Percentiles rank a stretch among this genome's conserved stretches.
Evolutionary conservation across 2,113 vertebrate genomes (phyloP).

Genomic region (Thinocorus orbignyianus): DNA sequence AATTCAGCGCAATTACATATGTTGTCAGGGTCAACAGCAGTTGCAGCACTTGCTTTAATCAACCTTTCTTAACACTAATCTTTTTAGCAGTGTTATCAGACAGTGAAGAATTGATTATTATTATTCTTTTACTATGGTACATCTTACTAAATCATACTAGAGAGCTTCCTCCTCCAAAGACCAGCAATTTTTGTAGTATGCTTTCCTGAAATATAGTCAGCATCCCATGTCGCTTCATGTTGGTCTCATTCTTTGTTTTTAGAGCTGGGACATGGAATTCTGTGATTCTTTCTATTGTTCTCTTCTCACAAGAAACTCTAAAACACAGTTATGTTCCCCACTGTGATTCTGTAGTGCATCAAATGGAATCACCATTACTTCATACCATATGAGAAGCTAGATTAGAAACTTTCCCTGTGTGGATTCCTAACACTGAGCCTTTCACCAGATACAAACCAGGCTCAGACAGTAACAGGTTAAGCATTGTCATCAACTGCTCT

Average conservation of each 20-base stretch:
- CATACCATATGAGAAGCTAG: not conserved
- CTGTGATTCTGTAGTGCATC: not conserved
- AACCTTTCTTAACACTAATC: not conserved
- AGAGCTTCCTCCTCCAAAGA: not conserved
- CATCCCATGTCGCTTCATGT: rapidly evolving
- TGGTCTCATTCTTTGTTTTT: not conserved
- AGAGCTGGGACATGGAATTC: not conserved
- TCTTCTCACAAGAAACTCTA: not conserved
- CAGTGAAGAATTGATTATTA: not conserved
- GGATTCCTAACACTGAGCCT: not conserved
- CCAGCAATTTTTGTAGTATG: not conserved
- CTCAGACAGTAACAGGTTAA: not conserved
- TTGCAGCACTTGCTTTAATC: not conserved
- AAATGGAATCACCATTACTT: not conserved
- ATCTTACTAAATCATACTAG: not conserved
- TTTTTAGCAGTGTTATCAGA: not conserved
- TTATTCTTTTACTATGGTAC: not conserved
- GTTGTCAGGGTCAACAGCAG: not conserved
- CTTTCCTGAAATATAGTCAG: not conserved
- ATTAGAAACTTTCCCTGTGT: not conserved
- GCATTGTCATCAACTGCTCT: not conserved
- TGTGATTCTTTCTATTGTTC: not conserved
- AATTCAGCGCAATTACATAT: not conserved
- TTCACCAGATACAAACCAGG: not conserved
- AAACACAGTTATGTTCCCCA: not conserved